These are phyloP conservation scores for Anguilla megastoma DNA, from an alignment of 2,797 vertebrate species.

Conservation along the genomic window DNA sequence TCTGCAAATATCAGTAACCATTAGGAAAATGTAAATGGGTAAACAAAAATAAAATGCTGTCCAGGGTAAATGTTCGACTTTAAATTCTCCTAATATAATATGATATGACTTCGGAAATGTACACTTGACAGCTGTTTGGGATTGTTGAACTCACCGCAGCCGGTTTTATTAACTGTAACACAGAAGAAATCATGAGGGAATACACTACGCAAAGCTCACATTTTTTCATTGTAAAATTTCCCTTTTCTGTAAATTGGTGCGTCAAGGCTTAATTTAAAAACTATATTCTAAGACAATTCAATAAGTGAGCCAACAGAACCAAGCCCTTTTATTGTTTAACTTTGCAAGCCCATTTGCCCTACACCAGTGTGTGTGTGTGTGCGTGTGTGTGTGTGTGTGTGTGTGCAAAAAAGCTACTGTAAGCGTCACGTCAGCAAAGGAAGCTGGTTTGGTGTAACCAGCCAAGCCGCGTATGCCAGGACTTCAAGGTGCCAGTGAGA, in stretches of 20 bases:
- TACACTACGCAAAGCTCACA: not conserved
- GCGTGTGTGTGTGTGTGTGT: constrained; percentile 33
- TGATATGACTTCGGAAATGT: not conserved
- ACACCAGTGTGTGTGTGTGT: not conserved
- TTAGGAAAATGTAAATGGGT: not conserved
- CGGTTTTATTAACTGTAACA: constrained; percentile 1
- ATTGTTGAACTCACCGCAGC: not conserved
- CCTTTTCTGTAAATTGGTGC: not conserved
- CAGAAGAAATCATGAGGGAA: not conserved
- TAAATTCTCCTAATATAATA: not conserved
- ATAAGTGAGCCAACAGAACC: not conserved
- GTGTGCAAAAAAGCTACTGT: constrained; percentile 33
- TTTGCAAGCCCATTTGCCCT: not conserved
- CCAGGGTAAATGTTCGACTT: not conserved
- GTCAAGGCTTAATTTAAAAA: not conserved
- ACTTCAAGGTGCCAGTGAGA: not conserved
- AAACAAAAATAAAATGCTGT: not conserved
- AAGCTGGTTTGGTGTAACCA: not conserved
- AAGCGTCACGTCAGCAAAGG: constrained; percentile 1
- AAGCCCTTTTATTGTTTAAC: not conserved
- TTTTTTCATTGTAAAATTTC: not conserved
- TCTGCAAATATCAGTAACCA: not conserved
- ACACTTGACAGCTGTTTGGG: not conserved
- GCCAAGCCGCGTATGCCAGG: not conserved
- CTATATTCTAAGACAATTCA: not conserved